Base-by-base conservation (phyloP, 37 sponge, comb jelly and placozoan genomes). In the Spongilla lacustris region DNA sequence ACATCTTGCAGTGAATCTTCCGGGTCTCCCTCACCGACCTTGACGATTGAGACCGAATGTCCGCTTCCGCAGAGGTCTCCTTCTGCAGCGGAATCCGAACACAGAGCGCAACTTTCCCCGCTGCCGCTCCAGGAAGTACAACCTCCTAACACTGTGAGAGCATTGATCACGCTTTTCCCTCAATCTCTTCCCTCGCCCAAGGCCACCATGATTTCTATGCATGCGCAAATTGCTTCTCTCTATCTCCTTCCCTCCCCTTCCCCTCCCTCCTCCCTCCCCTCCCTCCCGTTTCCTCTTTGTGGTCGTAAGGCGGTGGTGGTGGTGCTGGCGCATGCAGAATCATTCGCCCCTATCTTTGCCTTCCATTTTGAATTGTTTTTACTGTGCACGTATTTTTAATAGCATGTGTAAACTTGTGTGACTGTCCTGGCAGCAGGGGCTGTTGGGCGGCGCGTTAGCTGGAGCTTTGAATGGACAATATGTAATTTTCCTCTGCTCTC, bases 201-300 rank as follows among this genome's bases (percentile, higher is more conserved):
- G 11, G 17, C 32, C 1, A 21, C 27, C 25, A 13, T 33, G 13
- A 13, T 14, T 14, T 22, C 21, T 73, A 12, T 73, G 32, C 32
- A 12, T 73, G 4, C 71, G 32, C 32, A 13, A 31, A 31, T 22
- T 21, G 10, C 25, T 73, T 21, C 11, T 33, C 21, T 33, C 74
- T 33, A 21, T 33, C 74, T 73, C 74, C 74, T 14, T 22, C 74
- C 1, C 11, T 22, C 74, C 13, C 74, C 21, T 21, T 22, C 58
- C 84, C 27, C 38, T 58, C 21, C 69, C 82, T 28, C 10, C 28
- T 73, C 9, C 48, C 83, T 32, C 67, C 68, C 24, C 73, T 29
- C 27, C 83, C 46, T 31, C 50, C n/a, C n/a, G n/a, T n/a, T n/a
- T n/a, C n/a, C 74, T 37, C 9, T 46, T 8, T 30, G 71, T 70